These are phyloP conservation scores for Deroptyus accipitrinus DNA, from an alignment of 2,113 vertebrate species.

Conservation along the genomic window DNA sequence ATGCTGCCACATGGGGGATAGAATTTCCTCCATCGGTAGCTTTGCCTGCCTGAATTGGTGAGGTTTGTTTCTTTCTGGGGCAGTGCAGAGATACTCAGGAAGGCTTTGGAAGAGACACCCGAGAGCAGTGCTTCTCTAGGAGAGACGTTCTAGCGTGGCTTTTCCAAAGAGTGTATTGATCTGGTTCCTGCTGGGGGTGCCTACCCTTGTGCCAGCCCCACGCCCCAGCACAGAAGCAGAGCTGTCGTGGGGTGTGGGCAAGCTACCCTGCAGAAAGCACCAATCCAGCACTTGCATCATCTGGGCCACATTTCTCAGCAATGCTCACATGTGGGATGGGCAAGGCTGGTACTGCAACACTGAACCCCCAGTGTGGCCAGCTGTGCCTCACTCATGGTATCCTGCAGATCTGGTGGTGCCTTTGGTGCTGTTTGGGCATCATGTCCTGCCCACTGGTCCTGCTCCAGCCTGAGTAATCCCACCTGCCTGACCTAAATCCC, in stretches of 20 bases:
- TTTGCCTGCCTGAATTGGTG: background rate
- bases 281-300: fast-evolving
- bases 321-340: fast-evolving
- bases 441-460: background rate
- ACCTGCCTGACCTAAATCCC: background rate
- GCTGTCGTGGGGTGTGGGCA: fast-evolving
- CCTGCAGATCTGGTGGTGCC: background rate
- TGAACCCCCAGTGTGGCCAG: background rate
- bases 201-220: background rate
- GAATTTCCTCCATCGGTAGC: background rate
- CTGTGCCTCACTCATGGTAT: background rate
- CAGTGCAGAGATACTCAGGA: background rate
- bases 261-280: background rate
- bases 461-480: background rate
- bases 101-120: background rate
- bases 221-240: background rate
- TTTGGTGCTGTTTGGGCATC: background rate
- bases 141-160: background rate
- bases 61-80: background rate
- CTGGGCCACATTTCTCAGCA: background rate
- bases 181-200: background rate
- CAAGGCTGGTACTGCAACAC: background rate
- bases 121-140: fast-evolving
- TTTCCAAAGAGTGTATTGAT: background rate
- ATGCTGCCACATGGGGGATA: background rate